Conservation (phyloP, 2,797 vertebrate genomes). For the Myiothlypis coronata region DNA sequence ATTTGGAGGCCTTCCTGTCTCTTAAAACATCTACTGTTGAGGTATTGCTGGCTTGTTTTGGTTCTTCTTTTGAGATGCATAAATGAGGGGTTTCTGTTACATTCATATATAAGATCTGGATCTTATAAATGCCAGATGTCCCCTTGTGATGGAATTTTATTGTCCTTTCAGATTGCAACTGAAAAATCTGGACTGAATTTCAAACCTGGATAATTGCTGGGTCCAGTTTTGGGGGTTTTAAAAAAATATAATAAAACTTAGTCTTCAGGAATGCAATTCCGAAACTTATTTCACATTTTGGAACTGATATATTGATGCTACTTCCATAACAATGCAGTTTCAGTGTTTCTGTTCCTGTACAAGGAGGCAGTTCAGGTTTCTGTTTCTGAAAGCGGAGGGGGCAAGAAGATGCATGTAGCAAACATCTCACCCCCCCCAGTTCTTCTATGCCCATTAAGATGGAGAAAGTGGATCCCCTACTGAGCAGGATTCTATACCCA, state of each 20-base stretch:
- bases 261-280: neutral
- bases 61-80: neutral
- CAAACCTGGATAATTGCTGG: neutral
- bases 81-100: neutral
- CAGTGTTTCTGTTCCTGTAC: neutral
- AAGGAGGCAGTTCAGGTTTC: neutral
- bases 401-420: neutral
- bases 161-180: neutral
- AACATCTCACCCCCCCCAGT: fast-evolving
- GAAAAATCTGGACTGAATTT: neutral
- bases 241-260: neutral
- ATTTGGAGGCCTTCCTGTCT: neutral
- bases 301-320: neutral
- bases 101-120: neutral
- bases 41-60: neutral
- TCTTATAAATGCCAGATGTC: neutral
- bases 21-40: neutral
- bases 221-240: neutral
- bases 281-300: neutral
- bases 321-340: neutral
- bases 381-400: neutral
- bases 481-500: neutral
- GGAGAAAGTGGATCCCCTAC: neutral
- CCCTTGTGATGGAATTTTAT: neutral
- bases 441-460: neutral